phyloP scores from a whole-genome alignment of 2,888 invertebrate species.

The Drosophila antonietae region DNA sequence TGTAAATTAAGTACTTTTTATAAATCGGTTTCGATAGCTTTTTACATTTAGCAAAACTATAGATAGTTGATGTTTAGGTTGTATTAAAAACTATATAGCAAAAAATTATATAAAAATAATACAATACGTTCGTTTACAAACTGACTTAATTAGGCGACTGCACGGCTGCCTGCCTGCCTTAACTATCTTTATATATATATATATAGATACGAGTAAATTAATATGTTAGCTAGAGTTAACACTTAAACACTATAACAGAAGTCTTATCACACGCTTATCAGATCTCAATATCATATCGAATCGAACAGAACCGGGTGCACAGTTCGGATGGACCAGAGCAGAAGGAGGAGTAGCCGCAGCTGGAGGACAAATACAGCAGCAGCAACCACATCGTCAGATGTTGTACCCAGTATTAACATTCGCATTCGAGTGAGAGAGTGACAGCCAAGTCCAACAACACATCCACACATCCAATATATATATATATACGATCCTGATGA shows the following conservation, averaged over 20 bases:
- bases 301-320: slow-evolving; percentile 71
- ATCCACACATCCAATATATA: slow-evolving; percentile 35
- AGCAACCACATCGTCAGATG: slow-evolving; percentile 67
- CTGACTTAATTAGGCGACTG: slow-evolving; percentile 74
- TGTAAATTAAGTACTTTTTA: slow-evolving; percentile 80
- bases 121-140: slow-evolving; percentile 79
- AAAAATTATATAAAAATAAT: slow-evolving; percentile 73
- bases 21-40: slow-evolving; percentile 76
- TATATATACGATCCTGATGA: slow-evolving; percentile 31
- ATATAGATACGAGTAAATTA: slow-evolving; percentile 1
- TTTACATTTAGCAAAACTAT: slow-evolving; percentile 61
- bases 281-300: slow-evolving; percentile 31
- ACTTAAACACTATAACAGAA: slow-evolving; percentile 69
- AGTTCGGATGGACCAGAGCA: slow-evolving; percentile 75
- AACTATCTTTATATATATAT: slow-evolving; percentile 12
- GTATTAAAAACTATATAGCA: slow-evolving; percentile 68
- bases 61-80: slow-evolving; percentile 39
- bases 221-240: slow-evolving; percentile 30
- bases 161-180: slow-evolving; percentile 32
- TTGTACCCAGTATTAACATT: slow-evolving; percentile 46
- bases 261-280: slow-evolving; percentile 76
- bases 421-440: slow-evolving; percentile 9
- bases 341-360: slow-evolving; percentile 76
- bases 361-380: slow-evolving; percentile 78
- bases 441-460: slow-evolving; percentile 51